Evolutionary conservation across 2,888 invertebrate genomes (phyloP).

Genomic region (Leptinotarsa tumamoca): DNA sequence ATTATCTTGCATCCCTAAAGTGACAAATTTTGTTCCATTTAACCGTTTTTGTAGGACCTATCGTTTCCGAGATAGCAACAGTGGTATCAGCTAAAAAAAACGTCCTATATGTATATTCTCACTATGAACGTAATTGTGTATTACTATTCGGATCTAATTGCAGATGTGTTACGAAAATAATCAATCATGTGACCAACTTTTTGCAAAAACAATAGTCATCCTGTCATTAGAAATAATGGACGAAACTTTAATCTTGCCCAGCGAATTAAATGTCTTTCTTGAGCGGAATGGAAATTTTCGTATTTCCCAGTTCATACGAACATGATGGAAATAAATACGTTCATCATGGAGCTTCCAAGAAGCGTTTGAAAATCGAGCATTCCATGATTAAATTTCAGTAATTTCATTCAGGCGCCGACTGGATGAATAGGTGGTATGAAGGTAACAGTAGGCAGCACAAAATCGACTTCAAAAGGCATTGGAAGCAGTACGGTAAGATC

Average conservation of each 20-base stretch:
- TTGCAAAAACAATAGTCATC: not conserved
- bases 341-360: not conserved
- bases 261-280: not conserved
- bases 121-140: too few species aligned
- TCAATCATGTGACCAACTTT: not conserved
- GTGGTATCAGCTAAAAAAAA: too few species aligned
- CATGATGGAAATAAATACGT: not conserved
- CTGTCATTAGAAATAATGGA: not conserved
- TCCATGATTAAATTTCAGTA: slow-evolving; percentile 1
- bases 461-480: not conserved
- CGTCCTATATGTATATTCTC: too few species aligned
- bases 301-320: slow-evolving; percentile 3
- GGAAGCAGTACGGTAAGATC: not conserved
- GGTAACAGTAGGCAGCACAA: not conserved
- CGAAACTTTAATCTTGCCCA: not conserved
- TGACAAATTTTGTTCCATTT: too few species aligned
- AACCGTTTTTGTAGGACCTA: too few species aligned
- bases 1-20: too few species aligned
- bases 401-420: not conserved
- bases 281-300: not conserved
- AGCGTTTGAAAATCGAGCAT: not conserved
- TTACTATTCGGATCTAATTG: too few species aligned
- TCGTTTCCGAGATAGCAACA: too few species aligned
- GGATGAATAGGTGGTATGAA: not conserved
- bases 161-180: too few species aligned